A percentile compares a stretch with the other conserved stretches of the same genome.
Evolutionary conservation across 2,888 invertebrate species (phyloP).

Genomic region (Hololepta plana): DNA sequence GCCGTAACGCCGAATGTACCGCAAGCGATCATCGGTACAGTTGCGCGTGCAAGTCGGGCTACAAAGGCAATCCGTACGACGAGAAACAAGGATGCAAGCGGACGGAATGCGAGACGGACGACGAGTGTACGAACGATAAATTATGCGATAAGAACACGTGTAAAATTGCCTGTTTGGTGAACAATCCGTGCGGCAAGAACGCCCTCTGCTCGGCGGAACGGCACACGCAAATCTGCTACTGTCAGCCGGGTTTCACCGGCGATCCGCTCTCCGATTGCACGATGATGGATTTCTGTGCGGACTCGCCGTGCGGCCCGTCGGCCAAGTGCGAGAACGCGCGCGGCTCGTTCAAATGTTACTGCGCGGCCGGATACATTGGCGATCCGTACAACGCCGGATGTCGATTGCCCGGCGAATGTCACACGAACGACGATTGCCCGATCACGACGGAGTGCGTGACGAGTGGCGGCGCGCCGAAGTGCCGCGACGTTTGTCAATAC

Average conservation of each 20-base stretch:
- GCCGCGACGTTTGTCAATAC: constrained; percentile 65
- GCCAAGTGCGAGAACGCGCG: constrained; percentile 64
- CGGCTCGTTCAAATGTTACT: constrained; percentile 63
- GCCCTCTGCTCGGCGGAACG: constrained; percentile 71
- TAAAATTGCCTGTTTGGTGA: constrained; percentile 66
- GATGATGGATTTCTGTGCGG: constrained; percentile 60
- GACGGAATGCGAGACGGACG: constrained; percentile 54
- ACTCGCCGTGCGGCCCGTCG: constrained; percentile 62
- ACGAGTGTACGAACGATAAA: constrained; percentile 66
- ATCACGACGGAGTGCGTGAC: constrained; percentile 56
- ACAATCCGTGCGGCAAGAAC: constrained; percentile 73
- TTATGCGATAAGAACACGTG: constrained; percentile 68
- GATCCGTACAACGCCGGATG: constrained; percentile 76
- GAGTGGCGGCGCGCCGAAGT: constrained; percentile 56
- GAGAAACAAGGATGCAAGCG: constrained; percentile 62
- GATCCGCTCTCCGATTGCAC: constrained; percentile 54
- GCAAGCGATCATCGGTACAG: constrained; percentile 53
- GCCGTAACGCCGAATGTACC: constrained; percentile 65
- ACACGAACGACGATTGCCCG: constrained; percentile 63
- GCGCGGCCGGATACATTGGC: constrained; percentile 62
- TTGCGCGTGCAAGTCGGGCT: constrained; percentile 64
- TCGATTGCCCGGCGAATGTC: constrained; percentile 63
- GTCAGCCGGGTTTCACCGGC: constrained; percentile 77
- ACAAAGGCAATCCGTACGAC: constrained; percentile 52
- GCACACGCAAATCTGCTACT: constrained; percentile 62